phyloP scores from a whole-genome alignment of 2,888 invertebrate genomes.

The Napeogenes inachia region DNA sequence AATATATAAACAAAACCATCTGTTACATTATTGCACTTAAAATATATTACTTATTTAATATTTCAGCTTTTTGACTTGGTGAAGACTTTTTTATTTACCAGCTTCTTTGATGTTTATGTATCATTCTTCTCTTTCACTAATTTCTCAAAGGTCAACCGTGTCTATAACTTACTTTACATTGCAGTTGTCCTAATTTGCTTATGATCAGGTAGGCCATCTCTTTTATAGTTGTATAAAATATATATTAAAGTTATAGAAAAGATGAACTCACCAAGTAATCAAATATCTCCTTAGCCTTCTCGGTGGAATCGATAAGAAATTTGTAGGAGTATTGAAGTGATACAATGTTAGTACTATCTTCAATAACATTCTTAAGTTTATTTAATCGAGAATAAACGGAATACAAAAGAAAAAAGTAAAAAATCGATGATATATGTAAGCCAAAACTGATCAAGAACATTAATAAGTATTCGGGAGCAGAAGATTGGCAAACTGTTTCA shows the following conservation, averaged over 20 bases:
- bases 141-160: no score
- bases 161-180: no score
- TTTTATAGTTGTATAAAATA: not conserved
- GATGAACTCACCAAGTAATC: slow-evolving; percentile 10
- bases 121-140: no score
- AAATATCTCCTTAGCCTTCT: not conserved
- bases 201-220: no score
- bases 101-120: no score
- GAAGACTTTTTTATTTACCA: no score
- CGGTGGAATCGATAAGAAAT: slow-evolving; percentile 8
- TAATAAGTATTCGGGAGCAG: not conserved
- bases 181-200: no score
- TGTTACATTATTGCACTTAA: no score
- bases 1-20: no score
- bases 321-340: slow-evolving; percentile 6
- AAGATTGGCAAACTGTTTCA: not conserved
- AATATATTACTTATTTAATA: no score
- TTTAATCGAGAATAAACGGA: slow-evolving; percentile 8
- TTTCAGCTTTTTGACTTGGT: no score
- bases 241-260: not conserved
- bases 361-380: not conserved
- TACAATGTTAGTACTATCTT: not conserved
- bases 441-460: not conserved
- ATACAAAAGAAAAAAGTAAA: slow-evolving; percentile 6
- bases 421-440: slow-evolving; percentile 4